Evolutionary conservation across 2,797 vertebrate species (phyloP).

Genomic region (Rhinichthys osculus): DNA sequence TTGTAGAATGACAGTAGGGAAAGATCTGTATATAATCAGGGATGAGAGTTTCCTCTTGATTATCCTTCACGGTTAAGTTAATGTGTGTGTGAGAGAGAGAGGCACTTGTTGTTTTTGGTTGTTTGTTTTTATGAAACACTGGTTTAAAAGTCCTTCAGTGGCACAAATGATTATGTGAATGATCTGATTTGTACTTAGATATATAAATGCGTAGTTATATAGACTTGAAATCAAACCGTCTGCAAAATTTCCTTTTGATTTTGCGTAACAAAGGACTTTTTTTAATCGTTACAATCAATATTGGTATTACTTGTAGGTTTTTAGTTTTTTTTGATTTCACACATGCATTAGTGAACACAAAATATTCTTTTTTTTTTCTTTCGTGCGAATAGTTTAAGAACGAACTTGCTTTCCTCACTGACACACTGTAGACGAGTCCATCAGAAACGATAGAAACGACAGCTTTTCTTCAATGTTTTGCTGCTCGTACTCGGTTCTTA

Average conservation of each 20-base stretch:
- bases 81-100: constrained; percentile 13
- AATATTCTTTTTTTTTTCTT: background rate
- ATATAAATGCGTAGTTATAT: constrained; percentile 60
- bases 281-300: constrained; percentile 41
- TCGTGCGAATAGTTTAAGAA: background rate
- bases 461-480: background rate
- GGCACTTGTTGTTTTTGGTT: constrained; percentile 75
- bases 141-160: constrained; percentile 83
- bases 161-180: constrained; percentile 72
- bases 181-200: constrained; percentile 60
- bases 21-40: constrained; percentile 89
- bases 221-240: constrained; percentile 84
- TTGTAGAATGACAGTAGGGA: constrained; percentile 16
- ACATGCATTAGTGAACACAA: constrained; percentile 17
- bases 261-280: constrained; percentile 64
- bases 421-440: background rate
- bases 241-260: constrained; percentile 76
- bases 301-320: constrained; percentile 39
- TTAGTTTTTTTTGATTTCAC: constrained; percentile 53
- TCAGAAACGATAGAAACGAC: background rate
- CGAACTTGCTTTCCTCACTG: constrained; percentile 12
- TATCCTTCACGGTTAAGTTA: constrained; percentile 39
- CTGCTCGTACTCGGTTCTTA: constrained; percentile 22
- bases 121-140: constrained; percentile 87
- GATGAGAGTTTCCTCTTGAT: constrained; percentile 69